Conservation (phyloP, 2,888 invertebrate genomes). For the Disparrhopalites patrizii region DNA sequence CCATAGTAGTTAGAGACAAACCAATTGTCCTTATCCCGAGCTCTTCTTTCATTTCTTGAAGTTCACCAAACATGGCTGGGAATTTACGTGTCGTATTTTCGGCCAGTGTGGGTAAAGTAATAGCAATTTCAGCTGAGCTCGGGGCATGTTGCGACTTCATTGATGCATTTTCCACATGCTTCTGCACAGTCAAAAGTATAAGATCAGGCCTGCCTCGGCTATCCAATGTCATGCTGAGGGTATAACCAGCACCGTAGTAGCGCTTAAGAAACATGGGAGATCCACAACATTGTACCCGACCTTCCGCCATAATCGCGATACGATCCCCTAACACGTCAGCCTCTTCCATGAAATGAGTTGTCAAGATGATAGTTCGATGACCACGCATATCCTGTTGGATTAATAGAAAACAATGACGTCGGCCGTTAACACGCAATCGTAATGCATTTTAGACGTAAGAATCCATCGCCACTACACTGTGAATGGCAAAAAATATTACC, state of each 20-base stretch:
- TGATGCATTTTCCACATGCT: slow-evolving; percentile 62
- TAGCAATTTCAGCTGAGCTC: slow-evolving; percentile 35
- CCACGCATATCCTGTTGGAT: slow-evolving; percentile 56
- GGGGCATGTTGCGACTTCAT: slow-evolving; percentile 53
- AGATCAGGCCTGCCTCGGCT: slow-evolving; percentile 57
- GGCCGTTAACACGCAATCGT: neutral
- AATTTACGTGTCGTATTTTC: slow-evolving; percentile 59
- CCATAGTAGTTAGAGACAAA: slow-evolving; percentile 76
- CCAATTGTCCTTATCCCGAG: slow-evolving; percentile 74
- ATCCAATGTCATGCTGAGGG: slow-evolving; percentile 50
- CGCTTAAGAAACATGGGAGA: slow-evolving; percentile 78
- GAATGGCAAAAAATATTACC: slow-evolving; percentile 39
- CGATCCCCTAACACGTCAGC: slow-evolving; percentile 74
- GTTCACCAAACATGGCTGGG: slow-evolving; percentile 63
- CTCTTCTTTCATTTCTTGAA: slow-evolving; percentile 60
- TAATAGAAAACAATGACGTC: neutral
- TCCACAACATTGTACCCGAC: slow-evolving; percentile 70
- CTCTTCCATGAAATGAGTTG: slow-evolving; percentile 95
- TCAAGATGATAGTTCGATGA: slow-evolving; percentile 74
- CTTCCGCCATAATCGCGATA: slow-evolving; percentile 78
- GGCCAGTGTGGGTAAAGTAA: slow-evolving; percentile 51
- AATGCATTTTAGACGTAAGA: neutral
- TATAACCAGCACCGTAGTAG: slow-evolving; percentile 61
- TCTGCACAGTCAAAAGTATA: slow-evolving; percentile 53
- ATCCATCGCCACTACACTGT: neutral